Evolutionary conservation across 2,113 vertebrate genomes (phyloP), one percentile per base, ranked within the genome.

Genomic region (Parotia lawesii): DNA sequence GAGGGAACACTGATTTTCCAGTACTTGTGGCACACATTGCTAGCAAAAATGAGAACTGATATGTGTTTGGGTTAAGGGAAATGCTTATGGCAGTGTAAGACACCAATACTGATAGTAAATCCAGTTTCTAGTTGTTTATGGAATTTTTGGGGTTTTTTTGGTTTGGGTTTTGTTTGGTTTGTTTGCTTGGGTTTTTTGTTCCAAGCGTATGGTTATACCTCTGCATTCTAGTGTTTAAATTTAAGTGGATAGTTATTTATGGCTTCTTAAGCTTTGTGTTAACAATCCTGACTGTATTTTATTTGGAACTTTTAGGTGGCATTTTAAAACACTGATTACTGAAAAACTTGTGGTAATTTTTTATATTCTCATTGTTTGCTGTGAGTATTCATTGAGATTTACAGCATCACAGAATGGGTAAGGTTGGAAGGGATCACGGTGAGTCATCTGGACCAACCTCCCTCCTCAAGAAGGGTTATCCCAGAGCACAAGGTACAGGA

Each of bases 171-270:
- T 57, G 23, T 20, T 44, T 33, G 6, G 4, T 65, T 53, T 18
- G 14, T 45, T 62, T 5, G 24, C 28, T 38, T 12, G 10, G 57
- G 0, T 12, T 38, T 76, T 57, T 65, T 42, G 23, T 90, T 92
- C 50, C 13, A 35, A 72, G 51, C 0, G 2, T 51, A 35, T 0
- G 0, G 38, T n/a, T 67, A 42, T 71, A 58, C 27, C 27, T 64
- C 29, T 56, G 11, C 6, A 11, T 72, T n/a, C 33, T 15, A 12
- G 57, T 5, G 33, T 71, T 53, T 75, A 70, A 66, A 48, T 83
- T n/a, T 54, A 66, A 57, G 35, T 7, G 9, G 24, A 16, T 6
- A 24, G 25, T 69, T 79, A 53, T 9, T 64, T 78, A 79, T 12
- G 31, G 24, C 28, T 87, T n/a, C 62, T 62, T 72, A 27, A 85